Base-by-base conservation (phyloP, 2,113 vertebrate species). In the Lophotis ruficrista region DNA sequence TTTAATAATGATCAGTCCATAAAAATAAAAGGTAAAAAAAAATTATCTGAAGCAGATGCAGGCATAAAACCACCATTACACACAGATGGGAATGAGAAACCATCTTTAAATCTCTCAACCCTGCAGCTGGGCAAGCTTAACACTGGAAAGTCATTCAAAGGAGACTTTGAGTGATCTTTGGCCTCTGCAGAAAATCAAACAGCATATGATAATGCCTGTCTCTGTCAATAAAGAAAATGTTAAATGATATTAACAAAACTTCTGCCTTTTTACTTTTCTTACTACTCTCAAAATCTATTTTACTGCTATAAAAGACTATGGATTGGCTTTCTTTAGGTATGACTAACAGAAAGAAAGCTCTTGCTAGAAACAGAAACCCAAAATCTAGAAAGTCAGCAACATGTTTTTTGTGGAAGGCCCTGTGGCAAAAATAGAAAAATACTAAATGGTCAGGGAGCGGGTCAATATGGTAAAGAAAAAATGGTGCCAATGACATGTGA, bases 101-200 rank as follows among this genome's bases (percentile, higher is more conserved):
- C 16, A 21, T 58, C 41, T 95, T 88, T 89, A 80, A 91, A 95
- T 54, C 12, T 24, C 57, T 87, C 83, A 86, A 87, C 28, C 57
- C 14, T 82, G 51, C 54, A 90, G 50, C 37, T 94, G 93, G 89
- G 89, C 50, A 94, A 88, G 68, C 14, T 87, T 89, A 87, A 91
- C 61, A 80, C 56, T 43, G 4, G 6, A 48, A 90, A 94, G 12
- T 38, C 22, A 53, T 94, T 96, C 81, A 91, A 88, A 89, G 25
- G 48, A 23, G 31, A 73, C 88, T 73, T 58, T 78, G 20, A 13
- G 53, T 30, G 35, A 7, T 65, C 24, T 83, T 91, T 65, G 35
- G 16, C 6, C n/a, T 78, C n/a, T 72, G 61, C 37, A 94, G 62
- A 94, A 96, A 88, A 73, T 91, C 35, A 89, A 91, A 85, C 35